Conservation (phyloP, 2,888 invertebrate genomes). For the Cepaea hortensis region DNA sequence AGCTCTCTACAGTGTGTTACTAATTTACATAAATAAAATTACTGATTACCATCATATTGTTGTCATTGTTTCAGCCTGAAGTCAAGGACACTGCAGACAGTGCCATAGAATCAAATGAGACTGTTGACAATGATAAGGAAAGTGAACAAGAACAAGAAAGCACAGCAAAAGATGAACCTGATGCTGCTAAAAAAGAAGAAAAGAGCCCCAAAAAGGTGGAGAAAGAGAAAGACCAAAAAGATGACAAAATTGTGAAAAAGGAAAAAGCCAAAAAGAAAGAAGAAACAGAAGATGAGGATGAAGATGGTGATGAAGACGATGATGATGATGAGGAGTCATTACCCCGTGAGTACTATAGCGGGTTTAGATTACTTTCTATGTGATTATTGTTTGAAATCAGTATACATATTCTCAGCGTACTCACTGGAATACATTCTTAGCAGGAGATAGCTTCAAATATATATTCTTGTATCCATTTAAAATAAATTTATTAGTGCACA, state of each 20-base stretch:
- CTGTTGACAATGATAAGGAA: slow-evolving; percentile 44
- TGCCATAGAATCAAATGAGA: slow-evolving; percentile 31
- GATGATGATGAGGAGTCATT: slow-evolving; percentile 59
- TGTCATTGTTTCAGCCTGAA: slow-evolving; percentile 9
- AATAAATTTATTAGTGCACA: too few relatives aligned
- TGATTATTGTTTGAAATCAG: too few relatives aligned
- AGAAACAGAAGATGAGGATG: slow-evolving; percentile 26
- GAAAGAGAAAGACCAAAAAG: slow-evolving; percentile 39
- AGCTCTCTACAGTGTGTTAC: neutral
- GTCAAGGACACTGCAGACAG: slow-evolving; percentile 39
- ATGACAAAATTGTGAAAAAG: slow-evolving; percentile 30
- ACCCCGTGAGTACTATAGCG: slow-evolving; percentile 54
- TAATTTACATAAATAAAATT: neutral
- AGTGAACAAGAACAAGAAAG: neutral
- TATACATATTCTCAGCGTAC: too few relatives aligned
- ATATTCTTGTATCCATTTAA: too few relatives aligned
- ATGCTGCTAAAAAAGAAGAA: slow-evolving; percentile 23
- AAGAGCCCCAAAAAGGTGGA: slow-evolving; percentile 37
- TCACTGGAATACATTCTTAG: too few relatives aligned
- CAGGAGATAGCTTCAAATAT: too few relatives aligned
- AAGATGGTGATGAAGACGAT: slow-evolving; percentile 52
- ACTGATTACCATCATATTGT: neutral
- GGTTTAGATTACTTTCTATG: neutral
- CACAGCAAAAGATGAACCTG: slow-evolving; percentile 45
- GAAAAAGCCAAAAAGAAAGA: slow-evolving; percentile 42